These are phyloP conservation scores for Alloplasta piceator DNA, from an alignment of 2,888 invertebrate species.

Conservation along the genomic window DNA sequence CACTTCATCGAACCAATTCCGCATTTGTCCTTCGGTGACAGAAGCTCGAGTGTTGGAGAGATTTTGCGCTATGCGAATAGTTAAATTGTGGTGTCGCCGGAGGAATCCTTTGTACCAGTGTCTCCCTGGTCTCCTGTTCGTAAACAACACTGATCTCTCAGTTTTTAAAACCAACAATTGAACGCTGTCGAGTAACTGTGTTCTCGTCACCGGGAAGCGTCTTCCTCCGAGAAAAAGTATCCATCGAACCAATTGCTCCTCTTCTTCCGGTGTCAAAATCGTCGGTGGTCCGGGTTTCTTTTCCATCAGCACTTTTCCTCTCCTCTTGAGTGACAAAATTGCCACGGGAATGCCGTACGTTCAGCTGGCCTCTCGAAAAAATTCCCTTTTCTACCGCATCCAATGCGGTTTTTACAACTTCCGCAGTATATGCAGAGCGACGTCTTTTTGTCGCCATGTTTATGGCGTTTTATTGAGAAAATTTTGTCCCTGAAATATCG, in stretches of 20 bases:
- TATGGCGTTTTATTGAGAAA: conserved; percentile 19
- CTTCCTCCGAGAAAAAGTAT: conserved; percentile 18
- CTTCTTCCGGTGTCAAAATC: conserved; percentile 34
- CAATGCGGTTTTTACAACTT: conserved; percentile 22
- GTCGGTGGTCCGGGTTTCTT: conserved; percentile 31
- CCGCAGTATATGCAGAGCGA: conserved; percentile 26
- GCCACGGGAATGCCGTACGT: conserved; percentile 11
- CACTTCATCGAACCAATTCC: conserved; percentile 48
- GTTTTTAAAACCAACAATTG: conserved; percentile 13
- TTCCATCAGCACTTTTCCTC: conserved; percentile 24
- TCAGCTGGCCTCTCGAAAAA: conserved; percentile 18
- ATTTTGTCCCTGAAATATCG: conserved; percentile 22
- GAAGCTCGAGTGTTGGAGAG: conserved; percentile 28
- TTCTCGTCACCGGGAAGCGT: conserved; percentile 31
- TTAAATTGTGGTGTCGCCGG: conserved; percentile 24
- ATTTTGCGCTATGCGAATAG: conserved; percentile 35
- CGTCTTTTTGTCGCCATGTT: conserved; percentile 26
- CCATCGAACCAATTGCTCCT: conserved; percentile 31
- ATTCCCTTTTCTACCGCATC: conserved; percentile 21
- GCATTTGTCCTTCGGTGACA: conserved; percentile 33
- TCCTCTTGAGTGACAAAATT: conserved; percentile 8
- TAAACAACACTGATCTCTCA: conserved; percentile 4
- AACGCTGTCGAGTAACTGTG: conserved; percentile 33
- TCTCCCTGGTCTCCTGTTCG: conserved; percentile 24
- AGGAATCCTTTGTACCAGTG: conserved; percentile 44